Evolutionary conservation across 2,113 vertebrate genomes (phyloP).

Genomic region (Gobiocypris rarus): DNA sequence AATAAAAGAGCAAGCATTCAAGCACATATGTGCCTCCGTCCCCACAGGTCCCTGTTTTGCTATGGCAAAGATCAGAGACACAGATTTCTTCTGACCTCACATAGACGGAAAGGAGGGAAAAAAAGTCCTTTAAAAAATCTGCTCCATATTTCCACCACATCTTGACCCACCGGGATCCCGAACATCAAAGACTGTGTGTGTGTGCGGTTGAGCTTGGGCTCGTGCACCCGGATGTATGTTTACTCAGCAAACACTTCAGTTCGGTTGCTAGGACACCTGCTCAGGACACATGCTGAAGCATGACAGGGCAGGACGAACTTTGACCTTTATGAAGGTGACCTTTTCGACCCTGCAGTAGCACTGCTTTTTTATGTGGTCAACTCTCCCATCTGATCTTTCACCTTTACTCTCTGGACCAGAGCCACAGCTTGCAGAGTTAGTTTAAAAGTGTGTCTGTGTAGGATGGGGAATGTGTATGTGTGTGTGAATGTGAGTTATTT

Average conservation of each 20-base stretch:
- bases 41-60: slow-evolving; percentile 45
- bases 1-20: background rate
- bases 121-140: slow-evolving; percentile 13
- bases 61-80: background rate
- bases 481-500: background rate
- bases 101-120: background rate
- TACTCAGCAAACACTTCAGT: slow-evolving; percentile 45
- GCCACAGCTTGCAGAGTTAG: slow-evolving; percentile 26
- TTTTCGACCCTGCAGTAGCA: slow-evolving; percentile 58
- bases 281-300: slow-evolving; percentile 59
- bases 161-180: background rate
- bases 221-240: slow-evolving; percentile 33
- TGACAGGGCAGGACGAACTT: slow-evolving; percentile 59
- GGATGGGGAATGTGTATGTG: background rate
- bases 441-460: slow-evolving; percentile 5
- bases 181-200: slow-evolving; percentile 43
- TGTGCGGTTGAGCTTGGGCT: background rate
- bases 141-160: slow-evolving; percentile 36
- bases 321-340: slow-evolving; percentile 58
- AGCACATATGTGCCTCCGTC: slow-evolving; percentile 37
- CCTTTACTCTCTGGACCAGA: slow-evolving; percentile 34
- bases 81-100: slow-evolving; percentile 46
- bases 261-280: slow-evolving; percentile 70
- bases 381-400: slow-evolving; percentile 40
- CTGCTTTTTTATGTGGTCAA: slow-evolving; percentile 60